Evolutionary conservation across 2,888 invertebrate species (phyloP).

Genomic region (Euzophera pinguis): DNA sequence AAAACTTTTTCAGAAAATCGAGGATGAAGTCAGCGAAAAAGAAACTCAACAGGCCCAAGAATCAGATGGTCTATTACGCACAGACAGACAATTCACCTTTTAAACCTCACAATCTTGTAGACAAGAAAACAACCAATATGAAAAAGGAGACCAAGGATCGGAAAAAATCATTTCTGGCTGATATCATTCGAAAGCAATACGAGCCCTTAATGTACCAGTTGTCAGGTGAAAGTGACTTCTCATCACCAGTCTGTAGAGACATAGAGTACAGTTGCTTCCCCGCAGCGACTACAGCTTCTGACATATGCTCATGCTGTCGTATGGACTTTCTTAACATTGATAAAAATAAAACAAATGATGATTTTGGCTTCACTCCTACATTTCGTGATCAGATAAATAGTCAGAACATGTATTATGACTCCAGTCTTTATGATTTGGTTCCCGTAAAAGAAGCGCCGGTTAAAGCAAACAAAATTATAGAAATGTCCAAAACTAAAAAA

Average conservation of each 20-base stretch:
- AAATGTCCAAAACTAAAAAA: conserved; percentile 28
- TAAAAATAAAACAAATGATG: conserved; percentile 22
- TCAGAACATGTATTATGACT: conserved; percentile 47
- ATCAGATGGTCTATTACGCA: conserved; percentile 46
- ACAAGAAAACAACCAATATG: not conserved
- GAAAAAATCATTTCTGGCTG: conserved; percentile 34
- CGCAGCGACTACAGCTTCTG: conserved; percentile 31
- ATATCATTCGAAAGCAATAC: conserved; percentile 50
- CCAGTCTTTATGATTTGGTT: conserved; percentile 55
- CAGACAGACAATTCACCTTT: conserved; percentile 37
- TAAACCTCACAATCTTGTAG: conserved; percentile 15
- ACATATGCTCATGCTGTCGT: conserved; percentile 55
- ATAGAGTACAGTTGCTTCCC: conserved; percentile 15
- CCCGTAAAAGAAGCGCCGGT: conserved; percentile 56
- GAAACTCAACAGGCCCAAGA: conserved; percentile 26
- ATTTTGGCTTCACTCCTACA: not conserved
- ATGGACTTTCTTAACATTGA: conserved; percentile 54
- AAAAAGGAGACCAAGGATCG: conserved; percentile 18
- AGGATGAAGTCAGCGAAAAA: conserved; percentile 29
- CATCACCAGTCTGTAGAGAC: conserved; percentile 57
- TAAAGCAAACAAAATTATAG: conserved; percentile 31
- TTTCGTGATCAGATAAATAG: conserved; percentile 16
- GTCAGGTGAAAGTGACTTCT: conserved; percentile 47
- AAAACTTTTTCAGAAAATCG: conserved; percentile 23
- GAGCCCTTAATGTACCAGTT: conserved; percentile 34